phyloP scores from a whole-genome alignment of 2,888 invertebrate species.

The Drosophila helvetica region DNA sequence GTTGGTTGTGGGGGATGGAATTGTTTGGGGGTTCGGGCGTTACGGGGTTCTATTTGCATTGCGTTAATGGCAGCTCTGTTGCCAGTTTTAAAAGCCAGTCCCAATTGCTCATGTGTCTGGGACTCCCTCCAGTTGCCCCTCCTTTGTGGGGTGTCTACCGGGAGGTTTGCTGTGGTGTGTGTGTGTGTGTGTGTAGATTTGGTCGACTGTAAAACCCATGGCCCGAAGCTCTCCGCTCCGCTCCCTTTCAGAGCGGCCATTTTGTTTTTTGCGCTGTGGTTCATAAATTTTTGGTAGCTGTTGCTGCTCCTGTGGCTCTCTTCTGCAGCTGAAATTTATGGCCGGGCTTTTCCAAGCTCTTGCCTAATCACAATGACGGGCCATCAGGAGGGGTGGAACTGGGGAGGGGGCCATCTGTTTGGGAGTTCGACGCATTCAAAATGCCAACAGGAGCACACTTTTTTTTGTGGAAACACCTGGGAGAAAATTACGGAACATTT shows the following conservation, averaged over 20 bases:
- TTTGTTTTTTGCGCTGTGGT: constrained; percentile 48
- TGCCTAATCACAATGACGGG: constrained; percentile 36
- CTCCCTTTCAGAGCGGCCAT: constrained; percentile 46
- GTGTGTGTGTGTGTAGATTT: constrained; percentile 24
- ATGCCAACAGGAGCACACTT: constrained; percentile 3
- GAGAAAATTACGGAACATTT: neutral
- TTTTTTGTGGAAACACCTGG: constrained; percentile 5
- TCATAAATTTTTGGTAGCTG: constrained; percentile 42
- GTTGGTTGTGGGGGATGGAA: neutral
- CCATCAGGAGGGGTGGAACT: neutral
- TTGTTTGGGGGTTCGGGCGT: neutral
- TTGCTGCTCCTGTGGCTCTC: neutral
- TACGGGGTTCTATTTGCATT: constrained; percentile 40
- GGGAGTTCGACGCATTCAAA: neutral
- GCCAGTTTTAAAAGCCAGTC: constrained; percentile 52
- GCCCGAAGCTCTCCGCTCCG: constrained; percentile 37
- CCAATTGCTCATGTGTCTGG: constrained; percentile 47
- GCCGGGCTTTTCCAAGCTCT: constrained; percentile 38
- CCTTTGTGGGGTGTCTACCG: neutral
- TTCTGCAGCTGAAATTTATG: constrained; percentile 39
- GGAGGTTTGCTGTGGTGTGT: constrained; percentile 3
- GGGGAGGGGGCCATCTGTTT: constrained; percentile 19
- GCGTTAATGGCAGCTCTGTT: constrained; percentile 50
- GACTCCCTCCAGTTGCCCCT: neutral
- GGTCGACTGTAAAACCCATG: constrained; percentile 52